Conservation (phyloP, 2,888 invertebrate species). For the Cenopis cana region DNA sequence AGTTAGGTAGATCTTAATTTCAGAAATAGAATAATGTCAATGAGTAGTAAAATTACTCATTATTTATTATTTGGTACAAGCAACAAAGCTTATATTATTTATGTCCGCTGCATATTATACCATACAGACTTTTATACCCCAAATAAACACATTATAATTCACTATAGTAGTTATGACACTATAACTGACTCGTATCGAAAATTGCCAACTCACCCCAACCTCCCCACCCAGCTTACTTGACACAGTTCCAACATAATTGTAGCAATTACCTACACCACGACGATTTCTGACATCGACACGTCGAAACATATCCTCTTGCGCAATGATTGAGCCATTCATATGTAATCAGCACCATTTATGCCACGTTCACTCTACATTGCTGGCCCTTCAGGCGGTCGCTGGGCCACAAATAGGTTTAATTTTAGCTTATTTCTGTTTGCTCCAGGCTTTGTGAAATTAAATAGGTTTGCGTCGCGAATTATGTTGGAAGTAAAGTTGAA, state of each 20-base stretch:
- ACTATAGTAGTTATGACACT: too few relatives aligned
- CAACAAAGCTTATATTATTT: too few relatives aligned
- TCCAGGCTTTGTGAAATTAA: conserved; percentile 12
- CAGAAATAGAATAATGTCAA: too few relatives aligned
- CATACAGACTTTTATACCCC: too few relatives aligned
- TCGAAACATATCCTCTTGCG: conserved; percentile 79
- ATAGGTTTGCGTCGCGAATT: conserved; percentile 1
- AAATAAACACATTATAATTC: too few relatives aligned
- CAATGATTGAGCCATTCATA: conserved; percentile 79
- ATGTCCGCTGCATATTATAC: too few relatives aligned
- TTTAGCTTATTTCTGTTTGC: conserved; percentile 32
- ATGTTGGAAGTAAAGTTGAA: background rate
- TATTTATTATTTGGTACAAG: too few relatives aligned
- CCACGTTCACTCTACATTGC: conserved; percentile 62
- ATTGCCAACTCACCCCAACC: conserved; percentile 50
- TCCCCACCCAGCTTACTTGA: conserved; percentile 70
- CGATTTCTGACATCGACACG: conserved; percentile 64
- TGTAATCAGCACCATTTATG: conserved; percentile 70
- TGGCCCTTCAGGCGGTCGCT: conserved; percentile 61
- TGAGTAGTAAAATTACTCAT: too few relatives aligned
- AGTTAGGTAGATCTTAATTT: too few relatives aligned
- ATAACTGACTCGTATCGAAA: background rate
- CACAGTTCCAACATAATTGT: conserved; percentile 80
- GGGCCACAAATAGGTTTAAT: conserved; percentile 27
- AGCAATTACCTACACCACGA: conserved; percentile 71